Conservation (phyloP, 2,888 invertebrate species). For the Agonopterix alstromeriana region DNA sequence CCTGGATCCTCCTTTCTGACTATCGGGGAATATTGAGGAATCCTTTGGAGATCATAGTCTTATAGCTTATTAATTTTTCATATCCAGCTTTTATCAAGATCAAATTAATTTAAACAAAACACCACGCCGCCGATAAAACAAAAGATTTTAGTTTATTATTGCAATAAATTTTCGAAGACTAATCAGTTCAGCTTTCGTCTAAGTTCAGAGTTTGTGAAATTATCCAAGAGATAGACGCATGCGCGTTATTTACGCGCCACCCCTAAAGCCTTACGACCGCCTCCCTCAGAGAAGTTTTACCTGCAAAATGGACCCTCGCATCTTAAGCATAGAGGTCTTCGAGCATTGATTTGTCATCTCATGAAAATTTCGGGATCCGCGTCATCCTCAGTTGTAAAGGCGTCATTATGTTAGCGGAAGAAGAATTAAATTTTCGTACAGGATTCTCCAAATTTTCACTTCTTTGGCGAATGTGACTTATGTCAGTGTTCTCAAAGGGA, state of each 20-base stretch:
- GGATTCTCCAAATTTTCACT: conserved; percentile 45
- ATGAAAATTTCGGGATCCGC: conserved; percentile 46
- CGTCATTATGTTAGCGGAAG: conserved; percentile 66
- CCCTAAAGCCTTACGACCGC: conserved; percentile 74
- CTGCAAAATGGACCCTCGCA: conserved; percentile 61
- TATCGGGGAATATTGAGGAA: no score
- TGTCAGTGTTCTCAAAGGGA: conserved; percentile 11
- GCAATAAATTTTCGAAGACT: conserved; percentile 16
- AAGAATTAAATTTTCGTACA: conserved; percentile 68
- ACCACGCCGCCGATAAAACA: background rate
- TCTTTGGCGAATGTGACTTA: conserved; percentile 15
- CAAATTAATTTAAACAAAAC: background rate
- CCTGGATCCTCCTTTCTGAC: no score
- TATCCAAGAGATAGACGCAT: conserved; percentile 62
- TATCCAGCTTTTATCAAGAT: no score
- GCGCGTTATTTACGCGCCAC: conserved; percentile 71
- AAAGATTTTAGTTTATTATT: conserved; percentile 1
- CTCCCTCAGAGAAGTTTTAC: conserved; percentile 47
- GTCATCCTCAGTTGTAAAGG: conserved; percentile 65
- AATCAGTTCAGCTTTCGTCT: conserved; percentile 27
- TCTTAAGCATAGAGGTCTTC: conserved; percentile 43
- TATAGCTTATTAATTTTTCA: no score
- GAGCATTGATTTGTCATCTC: conserved; percentile 35
- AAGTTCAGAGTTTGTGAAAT: conserved; percentile 55
- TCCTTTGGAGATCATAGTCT: no score